These are phyloP conservation scores for Motacilla alba DNA, from an alignment of 2,113 vertebrate species.

Conservation along the genomic window DNA sequence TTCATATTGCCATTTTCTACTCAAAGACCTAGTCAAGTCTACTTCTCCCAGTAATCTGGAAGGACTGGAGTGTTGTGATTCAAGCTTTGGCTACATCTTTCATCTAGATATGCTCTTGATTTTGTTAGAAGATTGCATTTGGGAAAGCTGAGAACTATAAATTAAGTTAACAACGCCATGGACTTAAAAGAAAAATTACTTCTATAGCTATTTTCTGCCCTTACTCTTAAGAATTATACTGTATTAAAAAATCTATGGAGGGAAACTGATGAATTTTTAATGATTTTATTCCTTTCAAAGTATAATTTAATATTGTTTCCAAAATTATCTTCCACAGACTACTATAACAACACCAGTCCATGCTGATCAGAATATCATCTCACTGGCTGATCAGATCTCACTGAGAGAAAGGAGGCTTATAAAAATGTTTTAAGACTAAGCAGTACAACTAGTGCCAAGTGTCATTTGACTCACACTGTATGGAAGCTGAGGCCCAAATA, in stretches of 20 bases:
- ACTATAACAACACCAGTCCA: not conserved
- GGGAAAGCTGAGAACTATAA: not conserved
- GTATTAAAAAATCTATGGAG: not conserved
- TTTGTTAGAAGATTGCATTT: not conserved
- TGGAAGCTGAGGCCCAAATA: conserved; percentile 21
- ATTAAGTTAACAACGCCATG: not conserved
- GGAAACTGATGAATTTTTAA: not conserved
- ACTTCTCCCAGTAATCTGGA: not conserved
- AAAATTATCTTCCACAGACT: conserved; percentile 14
- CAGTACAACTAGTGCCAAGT: conserved; percentile 17
- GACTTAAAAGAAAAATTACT: not conserved
- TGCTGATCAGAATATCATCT: not conserved
- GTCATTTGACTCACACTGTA: conserved; percentile 34
- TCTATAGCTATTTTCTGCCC: not conserved
- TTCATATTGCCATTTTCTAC: not conserved
- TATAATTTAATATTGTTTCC: not conserved
- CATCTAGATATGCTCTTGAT: not conserved
- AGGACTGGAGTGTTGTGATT: not conserved
- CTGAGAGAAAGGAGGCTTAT: conserved; percentile 3
- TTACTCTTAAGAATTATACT: not conserved
- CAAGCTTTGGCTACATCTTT: not conserved
- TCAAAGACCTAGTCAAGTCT: not conserved
- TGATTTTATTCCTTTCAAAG: not conserved
- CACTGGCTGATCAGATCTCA: conserved; percentile 17
- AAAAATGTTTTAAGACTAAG: conserved; percentile 40